phyloP scores from a whole-genome alignment of 2,888 invertebrate species.

The Tethea ocularis region DNA sequence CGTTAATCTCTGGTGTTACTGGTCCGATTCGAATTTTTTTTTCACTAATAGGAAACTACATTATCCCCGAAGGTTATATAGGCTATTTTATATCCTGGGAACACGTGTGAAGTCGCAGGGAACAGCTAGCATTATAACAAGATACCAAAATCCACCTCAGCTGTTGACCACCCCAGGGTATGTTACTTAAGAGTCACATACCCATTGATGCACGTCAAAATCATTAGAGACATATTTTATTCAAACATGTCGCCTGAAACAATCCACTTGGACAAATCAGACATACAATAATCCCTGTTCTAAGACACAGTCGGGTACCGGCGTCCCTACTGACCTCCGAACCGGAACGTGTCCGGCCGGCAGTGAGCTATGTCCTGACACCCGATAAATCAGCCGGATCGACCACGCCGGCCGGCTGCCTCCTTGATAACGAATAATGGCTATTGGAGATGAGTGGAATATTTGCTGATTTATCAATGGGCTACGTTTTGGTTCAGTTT shows the following conservation, averaged over 20 bases:
- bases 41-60: no score
- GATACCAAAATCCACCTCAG: no score
- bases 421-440: conserved; percentile 30
- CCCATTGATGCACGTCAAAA: conserved; percentile 9
- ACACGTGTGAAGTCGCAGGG: no score
- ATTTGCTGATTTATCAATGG: conserved; percentile 6
- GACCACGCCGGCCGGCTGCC: conserved; percentile 34
- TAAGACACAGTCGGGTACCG: conserved; percentile 36
- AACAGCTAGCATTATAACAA: no score
- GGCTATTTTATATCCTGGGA: no score
- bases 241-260: conserved; percentile 3
- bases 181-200: no score
- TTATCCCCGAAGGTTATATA: no score
- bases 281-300: conserved; percentile 38
- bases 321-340: conserved; percentile 26
- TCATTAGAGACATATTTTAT: not conserved
- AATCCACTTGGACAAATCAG: conserved; percentile 18
- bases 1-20: no score
- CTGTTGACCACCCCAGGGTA: no score
- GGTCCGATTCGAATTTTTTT: no score
- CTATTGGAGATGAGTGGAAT: conserved; percentile 4
- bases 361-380: conserved; percentile 41
- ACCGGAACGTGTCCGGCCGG: conserved; percentile 38
- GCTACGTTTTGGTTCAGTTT: not conserved
- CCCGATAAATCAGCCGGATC: conserved; percentile 62